Evolutionary conservation across 2,888 invertebrate genomes (phyloP).

Genomic region (Fabriciana adippe): DNA sequence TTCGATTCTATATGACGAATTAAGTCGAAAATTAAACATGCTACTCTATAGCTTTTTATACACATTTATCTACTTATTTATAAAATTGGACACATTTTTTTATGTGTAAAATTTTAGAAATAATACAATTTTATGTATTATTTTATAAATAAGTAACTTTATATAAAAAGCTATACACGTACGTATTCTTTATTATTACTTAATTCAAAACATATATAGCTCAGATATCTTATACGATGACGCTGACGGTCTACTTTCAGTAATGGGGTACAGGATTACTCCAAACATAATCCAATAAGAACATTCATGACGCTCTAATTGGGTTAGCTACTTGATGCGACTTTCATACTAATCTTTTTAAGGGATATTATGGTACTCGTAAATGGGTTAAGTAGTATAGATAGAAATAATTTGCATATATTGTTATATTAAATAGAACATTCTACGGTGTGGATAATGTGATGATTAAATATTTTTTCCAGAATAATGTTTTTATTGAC

Average conservation of each 20-base stretch:
- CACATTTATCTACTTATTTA: too few species aligned
- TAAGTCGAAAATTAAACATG: too few species aligned
- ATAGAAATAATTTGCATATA: conserved; percentile 3
- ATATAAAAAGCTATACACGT: too few species aligned
- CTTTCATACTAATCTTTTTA: conserved; percentile 40
- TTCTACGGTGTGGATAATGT: too few species aligned
- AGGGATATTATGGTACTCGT: conserved; percentile 13
- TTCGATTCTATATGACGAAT: too few species aligned
- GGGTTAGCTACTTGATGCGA: conserved; percentile 36
- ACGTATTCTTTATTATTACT: neutral
- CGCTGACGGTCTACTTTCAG: conserved; percentile 8
- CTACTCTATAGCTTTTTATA: too few species aligned
- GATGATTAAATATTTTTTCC: too few species aligned
- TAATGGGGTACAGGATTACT: conserved; percentile 23
- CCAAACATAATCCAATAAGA: conserved; percentile 37
- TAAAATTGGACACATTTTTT: too few species aligned
- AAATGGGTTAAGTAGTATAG: conserved; percentile 13
- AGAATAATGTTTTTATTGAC: too few species aligned
- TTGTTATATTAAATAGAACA: neutral
- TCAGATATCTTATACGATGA: conserved; percentile 4
- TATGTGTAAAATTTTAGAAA: too few species aligned
- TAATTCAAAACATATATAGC: neutral
- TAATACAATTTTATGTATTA: too few species aligned
- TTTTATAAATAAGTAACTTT: too few species aligned
- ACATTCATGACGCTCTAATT: conserved; percentile 36